phyloP scores from a whole-genome alignment of 2,797 vertebrate genomes.

The Liparis tanakae region DNA sequence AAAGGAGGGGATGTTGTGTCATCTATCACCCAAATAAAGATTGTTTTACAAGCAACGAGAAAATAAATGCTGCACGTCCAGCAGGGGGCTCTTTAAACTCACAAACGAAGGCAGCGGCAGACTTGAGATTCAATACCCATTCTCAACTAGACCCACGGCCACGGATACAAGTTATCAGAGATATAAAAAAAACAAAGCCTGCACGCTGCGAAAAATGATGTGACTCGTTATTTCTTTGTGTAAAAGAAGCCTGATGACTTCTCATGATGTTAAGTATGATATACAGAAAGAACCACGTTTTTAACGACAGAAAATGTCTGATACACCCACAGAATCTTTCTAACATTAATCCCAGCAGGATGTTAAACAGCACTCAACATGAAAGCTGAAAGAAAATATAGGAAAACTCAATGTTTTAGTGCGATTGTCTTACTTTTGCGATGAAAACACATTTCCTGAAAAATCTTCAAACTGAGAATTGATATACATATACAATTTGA shows the following conservation, averaged over 20 bases:
- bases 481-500: constrained; percentile 12
- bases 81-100: constrained; percentile 79
- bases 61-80: constrained; percentile 58
- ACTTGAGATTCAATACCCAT: constrained; percentile 38
- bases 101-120: constrained; percentile 68
- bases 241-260: constrained; percentile 35
- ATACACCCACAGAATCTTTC: constrained; percentile 55
- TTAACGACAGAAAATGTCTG: constrained; percentile 49
- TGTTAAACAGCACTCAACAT: constrained; percentile 45
- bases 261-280: constrained; percentile 38
- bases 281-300: constrained; percentile 32
- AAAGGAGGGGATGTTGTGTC: constrained; percentile 45
- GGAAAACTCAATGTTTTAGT: constrained; percentile 14
- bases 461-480: constrained; percentile 3
- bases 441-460: constrained; percentile 5
- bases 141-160: constrained; percentile 46
- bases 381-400: constrained; percentile 25
- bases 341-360: constrained; percentile 67
- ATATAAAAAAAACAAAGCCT: constrained; percentile 52
- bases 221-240: constrained; percentile 51
- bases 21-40: constrained; percentile 45
- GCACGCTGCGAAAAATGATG: constrained; percentile 35
- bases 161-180: constrained; percentile 41
- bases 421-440: constrained; percentile 11
- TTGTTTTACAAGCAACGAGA: constrained; percentile 38